These are phyloP conservation scores for Cantharis nigra DNA, from an alignment of 2,888 invertebrate species.

Conservation along the genomic window DNA sequence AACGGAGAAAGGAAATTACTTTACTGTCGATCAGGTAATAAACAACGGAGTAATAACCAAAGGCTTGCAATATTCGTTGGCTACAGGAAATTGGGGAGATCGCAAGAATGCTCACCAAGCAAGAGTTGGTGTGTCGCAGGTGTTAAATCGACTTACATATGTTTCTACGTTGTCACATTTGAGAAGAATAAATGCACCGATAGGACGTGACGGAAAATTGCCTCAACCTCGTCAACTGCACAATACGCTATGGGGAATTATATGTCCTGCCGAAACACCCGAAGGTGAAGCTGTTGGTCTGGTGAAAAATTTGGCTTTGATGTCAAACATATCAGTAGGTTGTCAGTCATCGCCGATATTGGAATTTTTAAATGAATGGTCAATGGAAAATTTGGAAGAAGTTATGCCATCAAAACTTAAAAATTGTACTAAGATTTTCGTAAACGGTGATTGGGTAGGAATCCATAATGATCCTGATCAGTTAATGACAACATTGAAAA, in stretches of 20 bases:
- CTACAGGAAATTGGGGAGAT: slow-evolving; percentile 99
- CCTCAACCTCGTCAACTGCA: slow-evolving; percentile 98
- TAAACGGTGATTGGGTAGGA: slow-evolving; percentile 99
- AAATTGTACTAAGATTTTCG: slow-evolving; percentile 99
- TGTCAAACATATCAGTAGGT: slow-evolving; percentile 99
- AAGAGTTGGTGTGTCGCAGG: slow-evolving; percentile 94
- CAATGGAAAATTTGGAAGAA: slow-evolving; percentile 99
- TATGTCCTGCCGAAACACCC: slow-evolving; percentile 99
- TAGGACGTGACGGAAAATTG: slow-evolving; percentile 97
- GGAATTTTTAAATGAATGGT: slow-evolving; percentile 99
- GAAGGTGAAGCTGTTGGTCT: slow-evolving; percentile 96
- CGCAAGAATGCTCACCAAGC: slow-evolving; percentile 99
- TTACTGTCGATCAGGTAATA: slow-evolving; percentile 94
- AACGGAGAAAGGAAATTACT: slow-evolving; percentile 98
- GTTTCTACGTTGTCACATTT: slow-evolving; percentile 98
- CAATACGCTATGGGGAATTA: slow-evolving; percentile 99
- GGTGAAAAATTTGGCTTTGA: slow-evolving; percentile 97
- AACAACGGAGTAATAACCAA: slow-evolving; percentile 98
- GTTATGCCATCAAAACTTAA: slow-evolving; percentile 98
- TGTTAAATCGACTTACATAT: slow-evolving; percentile 97
- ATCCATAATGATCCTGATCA: slow-evolving; percentile 99
- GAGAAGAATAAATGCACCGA: slow-evolving; percentile 96
- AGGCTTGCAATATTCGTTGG: slow-evolving; percentile 95
- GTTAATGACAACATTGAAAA: slow-evolving; percentile 95
- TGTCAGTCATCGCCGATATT: slow-evolving; percentile 98